Conservation (phyloP, 2,113 vertebrate species). For the Chroicocephalus ridibundus region DNA sequence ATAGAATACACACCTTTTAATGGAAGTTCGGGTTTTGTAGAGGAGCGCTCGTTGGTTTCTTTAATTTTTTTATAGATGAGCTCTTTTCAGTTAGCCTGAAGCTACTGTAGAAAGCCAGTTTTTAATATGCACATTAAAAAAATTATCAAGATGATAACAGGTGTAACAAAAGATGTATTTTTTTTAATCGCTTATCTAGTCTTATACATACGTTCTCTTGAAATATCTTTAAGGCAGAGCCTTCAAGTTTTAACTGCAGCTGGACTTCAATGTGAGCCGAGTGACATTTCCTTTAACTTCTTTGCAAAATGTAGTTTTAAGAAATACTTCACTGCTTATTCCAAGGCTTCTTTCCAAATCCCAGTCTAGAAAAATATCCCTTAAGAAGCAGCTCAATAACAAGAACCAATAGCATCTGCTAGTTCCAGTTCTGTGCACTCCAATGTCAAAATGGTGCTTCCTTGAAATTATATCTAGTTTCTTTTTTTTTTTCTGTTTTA, state of each 20-base stretch:
- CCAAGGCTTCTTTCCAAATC: background rate
- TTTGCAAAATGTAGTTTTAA: background rate
- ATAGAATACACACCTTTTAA: background rate
- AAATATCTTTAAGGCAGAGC: background rate
- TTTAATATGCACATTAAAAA: background rate
- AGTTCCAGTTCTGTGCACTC: background rate
- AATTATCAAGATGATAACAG: background rate
- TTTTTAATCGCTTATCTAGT: background rate
- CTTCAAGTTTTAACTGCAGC: background rate
- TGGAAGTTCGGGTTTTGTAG: background rate
- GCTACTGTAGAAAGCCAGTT: background rate
- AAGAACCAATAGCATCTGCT: background rate
- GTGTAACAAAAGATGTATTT: background rate
- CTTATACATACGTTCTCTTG: background rate
- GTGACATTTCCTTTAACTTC: background rate
- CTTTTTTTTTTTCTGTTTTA: background rate
- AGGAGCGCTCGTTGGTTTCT: background rate
- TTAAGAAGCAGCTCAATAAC: background rate
- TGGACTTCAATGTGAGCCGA: background rate
- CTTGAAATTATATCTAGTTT: background rate
- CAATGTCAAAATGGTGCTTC: background rate
- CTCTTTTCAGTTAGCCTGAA: background rate
- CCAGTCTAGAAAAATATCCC: background rate
- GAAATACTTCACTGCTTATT: background rate
- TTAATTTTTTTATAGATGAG: background rate